Conservation (phyloP, 1,140 invertebrate genomes). For the Apis cerana region DNA sequence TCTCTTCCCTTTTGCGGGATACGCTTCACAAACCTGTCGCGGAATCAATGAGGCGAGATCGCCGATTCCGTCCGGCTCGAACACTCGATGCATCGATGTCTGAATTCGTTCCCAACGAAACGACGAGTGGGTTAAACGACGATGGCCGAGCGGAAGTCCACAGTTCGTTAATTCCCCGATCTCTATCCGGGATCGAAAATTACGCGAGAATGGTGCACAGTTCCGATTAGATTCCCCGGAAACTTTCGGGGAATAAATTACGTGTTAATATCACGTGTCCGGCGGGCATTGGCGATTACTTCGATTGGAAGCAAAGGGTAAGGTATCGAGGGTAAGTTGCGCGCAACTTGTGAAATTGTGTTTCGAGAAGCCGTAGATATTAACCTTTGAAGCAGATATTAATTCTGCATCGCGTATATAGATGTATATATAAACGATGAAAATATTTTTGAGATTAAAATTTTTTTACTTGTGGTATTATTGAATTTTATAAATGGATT, state of each 20-base stretch:
- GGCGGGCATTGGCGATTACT: background rate
- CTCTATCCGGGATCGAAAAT: background rate
- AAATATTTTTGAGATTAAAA: no score
- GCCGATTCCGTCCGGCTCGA: background rate
- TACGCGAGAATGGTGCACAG: background rate
- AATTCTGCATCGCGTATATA: no score
- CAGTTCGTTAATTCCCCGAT: conserved; percentile 9
- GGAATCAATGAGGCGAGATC: conserved; percentile 26
- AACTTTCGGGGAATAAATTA: conserved; percentile 15
- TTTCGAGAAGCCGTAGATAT: no score
- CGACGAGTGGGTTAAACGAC: background rate
- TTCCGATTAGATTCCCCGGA: background rate
- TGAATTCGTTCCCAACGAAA: conserved; percentile 1
- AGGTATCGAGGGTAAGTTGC: no score
- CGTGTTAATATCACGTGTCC: background rate
- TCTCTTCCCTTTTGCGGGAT: background rate
- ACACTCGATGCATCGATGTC: background rate
- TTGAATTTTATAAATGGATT: no score
- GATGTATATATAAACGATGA: no score
- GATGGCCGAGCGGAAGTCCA: conserved; percentile 6
- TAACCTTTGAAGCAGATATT: no score
- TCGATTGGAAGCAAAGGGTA: background rate
- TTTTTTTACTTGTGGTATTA: no score
- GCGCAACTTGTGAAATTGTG: no score
- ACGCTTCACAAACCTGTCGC: background rate